Percentiles rank a stretch among this genome's conserved stretches.
Evolutionary conservation across 2,888 invertebrate genomes (phyloP).

Genomic region (Stenodera caucasica): DNA sequence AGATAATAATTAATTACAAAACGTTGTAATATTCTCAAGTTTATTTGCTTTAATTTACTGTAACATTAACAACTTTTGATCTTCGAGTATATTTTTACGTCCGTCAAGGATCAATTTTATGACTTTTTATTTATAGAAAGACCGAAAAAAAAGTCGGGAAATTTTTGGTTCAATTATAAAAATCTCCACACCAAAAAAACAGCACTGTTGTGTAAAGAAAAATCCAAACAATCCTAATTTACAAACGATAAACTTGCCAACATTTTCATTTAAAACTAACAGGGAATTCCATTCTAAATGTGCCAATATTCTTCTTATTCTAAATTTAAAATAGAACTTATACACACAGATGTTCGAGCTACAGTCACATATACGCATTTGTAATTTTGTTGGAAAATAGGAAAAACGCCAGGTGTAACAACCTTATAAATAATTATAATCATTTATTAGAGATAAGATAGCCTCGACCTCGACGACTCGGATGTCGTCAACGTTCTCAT

Average conservation of each 20-base stretch:
- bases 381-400: too few relatives aligned
- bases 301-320: slow-evolving; percentile 22
- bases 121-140: not conserved
- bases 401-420: not conserved
- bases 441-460: not conserved
- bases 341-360: slow-evolving; percentile 21
- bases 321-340: slow-evolving; percentile 28
- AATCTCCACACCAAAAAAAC: not conserved
- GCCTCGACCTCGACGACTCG: not conserved
- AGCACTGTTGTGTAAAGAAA: not conserved
- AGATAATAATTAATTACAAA: not conserved
- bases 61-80: not conserved
- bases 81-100: not conserved
- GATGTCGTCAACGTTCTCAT: too few relatives aligned
- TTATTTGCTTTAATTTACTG: not conserved
- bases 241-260: not conserved
- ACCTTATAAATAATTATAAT: not conserved
- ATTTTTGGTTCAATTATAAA: not conserved
- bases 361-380: too few relatives aligned
- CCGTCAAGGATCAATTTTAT: slow-evolving; percentile 2
- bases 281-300: slow-evolving; percentile 34
- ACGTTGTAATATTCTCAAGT: not conserved
- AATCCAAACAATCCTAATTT: not conserved
- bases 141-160: not conserved
- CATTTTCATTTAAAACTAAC: slow-evolving; percentile 25